Evolutionary conservation across 2,113 vertebrate species (phyloP), one percentile per base, ranked within the genome.

Genomic region (Passerina amoena): DNA sequence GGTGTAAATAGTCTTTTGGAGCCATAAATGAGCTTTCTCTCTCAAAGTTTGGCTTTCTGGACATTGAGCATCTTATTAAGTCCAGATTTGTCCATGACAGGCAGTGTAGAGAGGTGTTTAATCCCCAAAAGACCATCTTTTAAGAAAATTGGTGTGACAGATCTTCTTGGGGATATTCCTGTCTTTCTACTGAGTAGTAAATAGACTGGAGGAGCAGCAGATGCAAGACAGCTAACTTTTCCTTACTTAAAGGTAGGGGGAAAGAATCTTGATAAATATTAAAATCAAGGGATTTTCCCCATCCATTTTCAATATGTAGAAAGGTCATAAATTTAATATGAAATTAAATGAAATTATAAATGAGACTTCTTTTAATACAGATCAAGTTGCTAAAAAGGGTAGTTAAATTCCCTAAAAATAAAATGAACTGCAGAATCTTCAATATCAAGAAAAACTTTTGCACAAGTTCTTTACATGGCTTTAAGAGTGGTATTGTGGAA

Each of bases 281-380:
- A 56, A 91, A 91, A 59, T 50, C 14, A 65, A 37, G 28, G 0
- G 0, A 0, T 2, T 16, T 89, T 86, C 17, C n/a, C 35, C 21
- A 19, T 50, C 28, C 16, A 27, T 11, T 42, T 84, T 78, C 28
- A 57, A n/a, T 51, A 71, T 70, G 1, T 54, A 30, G 14, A 50
- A 75, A 82, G 3, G 6, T 42, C 21, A 66, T 65, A 42, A 37
- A 35, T 16, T 64, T 73, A 68, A 76, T 30, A 51, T 21, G 12
- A 68, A 82, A 42, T 75, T 2, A 78, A 91, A 33, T 50, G 0
- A 54, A 54, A 21, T 54, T 31, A 28, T 73, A 66, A 69, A 20
- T 22, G 27, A 68, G 9, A n/a, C 54, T 82, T 90, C 47, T 78
- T 27, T 63, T 69, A 71, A 64, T 23, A n/a, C 9, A 78, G 42